Conservation (phyloP, 2,797 vertebrate genomes). For the Peromyscus nudipes region DNA sequence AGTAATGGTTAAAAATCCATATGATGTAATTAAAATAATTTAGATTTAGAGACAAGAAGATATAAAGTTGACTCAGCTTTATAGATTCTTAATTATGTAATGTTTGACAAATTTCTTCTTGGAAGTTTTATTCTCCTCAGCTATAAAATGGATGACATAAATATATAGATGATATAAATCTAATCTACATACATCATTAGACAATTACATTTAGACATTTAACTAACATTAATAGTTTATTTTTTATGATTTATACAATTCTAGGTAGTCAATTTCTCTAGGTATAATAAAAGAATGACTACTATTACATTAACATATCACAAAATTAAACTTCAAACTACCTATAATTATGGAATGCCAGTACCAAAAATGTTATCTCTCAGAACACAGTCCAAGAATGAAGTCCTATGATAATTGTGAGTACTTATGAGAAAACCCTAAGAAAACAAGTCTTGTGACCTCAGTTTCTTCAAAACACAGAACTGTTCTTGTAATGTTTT, state of each 20-base stretch:
- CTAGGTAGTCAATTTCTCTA: neutral
- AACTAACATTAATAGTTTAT: neutral
- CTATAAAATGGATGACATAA: neutral
- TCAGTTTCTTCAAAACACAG: neutral
- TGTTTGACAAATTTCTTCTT: neutral
- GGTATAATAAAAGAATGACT: neutral
- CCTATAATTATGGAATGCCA: neutral
- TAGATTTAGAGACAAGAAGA: neutral
- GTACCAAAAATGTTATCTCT: neutral
- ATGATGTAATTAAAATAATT: conserved; percentile 36
- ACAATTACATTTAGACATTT: neutral
- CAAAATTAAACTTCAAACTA: neutral
- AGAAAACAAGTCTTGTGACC: neutral
- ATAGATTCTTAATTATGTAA: neutral
- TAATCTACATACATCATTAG: neutral
- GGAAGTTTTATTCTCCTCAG: neutral
- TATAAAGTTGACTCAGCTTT: neutral
- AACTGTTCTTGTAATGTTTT: neutral
- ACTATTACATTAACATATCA: neutral
- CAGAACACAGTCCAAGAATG: neutral
- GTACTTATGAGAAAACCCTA: neutral
- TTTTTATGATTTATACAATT: conserved; percentile 14
- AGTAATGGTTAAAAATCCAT: conserved; percentile 10
- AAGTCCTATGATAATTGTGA: neutral
- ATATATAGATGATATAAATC: neutral